Evolutionary conservation across 2,888 invertebrate species (phyloP).

Genomic region (Xylophagus ater): DNA sequence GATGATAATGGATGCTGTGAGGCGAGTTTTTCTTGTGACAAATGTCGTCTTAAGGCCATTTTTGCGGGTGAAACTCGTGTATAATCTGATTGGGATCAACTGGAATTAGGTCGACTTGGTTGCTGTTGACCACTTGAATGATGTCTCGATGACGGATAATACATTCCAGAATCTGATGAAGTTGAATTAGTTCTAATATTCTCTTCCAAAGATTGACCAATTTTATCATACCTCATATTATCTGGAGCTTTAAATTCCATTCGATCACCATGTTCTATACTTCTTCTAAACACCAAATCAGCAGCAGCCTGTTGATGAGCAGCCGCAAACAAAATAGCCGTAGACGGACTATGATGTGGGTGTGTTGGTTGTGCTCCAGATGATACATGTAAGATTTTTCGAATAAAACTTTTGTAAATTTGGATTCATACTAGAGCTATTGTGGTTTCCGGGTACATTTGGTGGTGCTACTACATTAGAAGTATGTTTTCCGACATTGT

Average conservation of each 20-base stretch:
- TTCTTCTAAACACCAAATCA: constrained; percentile 11
- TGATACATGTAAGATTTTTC: constrained; percentile 16
- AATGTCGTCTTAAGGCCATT: constrained; percentile 70
- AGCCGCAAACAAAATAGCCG: constrained; percentile 20
- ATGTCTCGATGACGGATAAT: constrained; percentile 23
- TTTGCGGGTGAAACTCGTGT: constrained; percentile 80
- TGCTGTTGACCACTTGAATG: constrained; percentile 20
- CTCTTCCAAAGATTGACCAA: constrained; percentile 16
- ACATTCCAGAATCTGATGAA: constrained; percentile 33
- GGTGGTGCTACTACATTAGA: constrained; percentile 16
- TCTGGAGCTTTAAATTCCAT: constrained; percentile 21
- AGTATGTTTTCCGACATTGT: constrained; percentile 13
- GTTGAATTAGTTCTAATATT: constrained; percentile 32
- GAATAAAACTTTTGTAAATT: constrained; percentile 16
- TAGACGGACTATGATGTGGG: constrained; percentile 16
- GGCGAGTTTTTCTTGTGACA: constrained; percentile 73
- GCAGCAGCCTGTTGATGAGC: constrained; percentile 15
- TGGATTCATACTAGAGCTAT: not conserved
- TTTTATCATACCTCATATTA: constrained; percentile 17
- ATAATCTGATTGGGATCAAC: constrained; percentile 46
- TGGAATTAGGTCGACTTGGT: constrained; percentile 36
- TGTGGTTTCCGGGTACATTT: constrained; percentile 29
- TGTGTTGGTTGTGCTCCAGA: constrained; percentile 3
- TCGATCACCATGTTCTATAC: constrained; percentile 13
- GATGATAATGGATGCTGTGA: constrained; percentile 41